Conservation (phyloP, 2,113 vertebrate species). For the Psittacula cyanocephala region DNA sequence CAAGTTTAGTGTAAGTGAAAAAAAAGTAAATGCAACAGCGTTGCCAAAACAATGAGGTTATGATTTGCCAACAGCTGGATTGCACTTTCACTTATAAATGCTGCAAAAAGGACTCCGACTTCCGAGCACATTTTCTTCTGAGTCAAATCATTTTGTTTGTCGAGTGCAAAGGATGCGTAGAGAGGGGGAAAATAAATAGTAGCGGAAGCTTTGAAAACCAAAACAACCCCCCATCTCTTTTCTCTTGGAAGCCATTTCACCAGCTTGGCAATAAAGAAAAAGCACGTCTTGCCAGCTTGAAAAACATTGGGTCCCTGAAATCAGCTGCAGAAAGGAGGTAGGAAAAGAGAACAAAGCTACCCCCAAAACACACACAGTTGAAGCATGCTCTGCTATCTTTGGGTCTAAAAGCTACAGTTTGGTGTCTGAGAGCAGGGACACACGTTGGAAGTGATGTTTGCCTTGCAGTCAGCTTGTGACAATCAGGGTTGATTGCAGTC, state of each 20-base stretch:
- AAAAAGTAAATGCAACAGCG: conserved; percentile 38
- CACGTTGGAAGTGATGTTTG: not conserved
- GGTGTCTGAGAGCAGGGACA: not conserved
- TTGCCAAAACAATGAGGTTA: conserved; percentile 73
- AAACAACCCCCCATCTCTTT: not conserved
- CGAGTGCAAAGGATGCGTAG: not conserved
- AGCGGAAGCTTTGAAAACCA: not conserved
- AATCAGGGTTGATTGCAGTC: not conserved
- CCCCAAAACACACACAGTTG: not conserved
- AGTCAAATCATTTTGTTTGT: not conserved
- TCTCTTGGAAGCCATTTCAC: conserved; percentile 1
- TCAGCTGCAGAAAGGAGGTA: not conserved
- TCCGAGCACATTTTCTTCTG: conserved; percentile 33
- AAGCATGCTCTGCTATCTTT: not conserved
- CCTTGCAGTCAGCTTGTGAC: not conserved
- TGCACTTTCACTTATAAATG: conserved; percentile 59
- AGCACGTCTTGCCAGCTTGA: not conserved
- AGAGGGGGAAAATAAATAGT: not conserved
- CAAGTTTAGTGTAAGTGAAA: conserved; percentile 64
- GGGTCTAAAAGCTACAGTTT: not conserved
- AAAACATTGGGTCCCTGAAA: not conserved
- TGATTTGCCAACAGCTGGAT: conserved; percentile 65
- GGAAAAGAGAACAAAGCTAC: not conserved
- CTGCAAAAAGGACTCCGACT: conserved; percentile 19
- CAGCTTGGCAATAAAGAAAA: not conserved